Percentiles rank a stretch among this genome's conserved stretches.
phyloP scores from a whole-genome alignment of 2,113 vertebrate species.

The Antechinus stuartii region DNA sequence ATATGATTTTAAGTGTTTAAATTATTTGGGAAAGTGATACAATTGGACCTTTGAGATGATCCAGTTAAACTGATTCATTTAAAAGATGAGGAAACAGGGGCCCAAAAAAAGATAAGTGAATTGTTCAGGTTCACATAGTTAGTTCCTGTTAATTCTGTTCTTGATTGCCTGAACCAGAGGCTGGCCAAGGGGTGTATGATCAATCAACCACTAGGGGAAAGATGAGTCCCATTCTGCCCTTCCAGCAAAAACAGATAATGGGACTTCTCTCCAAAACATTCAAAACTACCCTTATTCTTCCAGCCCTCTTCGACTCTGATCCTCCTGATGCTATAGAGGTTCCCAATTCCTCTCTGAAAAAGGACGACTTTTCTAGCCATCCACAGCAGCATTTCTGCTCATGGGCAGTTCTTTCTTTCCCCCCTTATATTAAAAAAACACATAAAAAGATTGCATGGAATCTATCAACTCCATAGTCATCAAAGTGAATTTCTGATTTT shows the following conservation, averaged over 20 bases:
- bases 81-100: neutral
- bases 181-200: neutral
- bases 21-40: constrained; percentile 12
- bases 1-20: constrained; percentile 42
- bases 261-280: neutral
- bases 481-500: neutral
- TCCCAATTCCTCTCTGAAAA: neutral
- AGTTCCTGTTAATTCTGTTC: neutral
- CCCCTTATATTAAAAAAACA: too few species aligned
- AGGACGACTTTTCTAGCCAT: neutral
- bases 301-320: neutral
- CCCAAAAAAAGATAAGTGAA: neutral
- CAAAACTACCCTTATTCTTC: neutral
- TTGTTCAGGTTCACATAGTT: neutral
- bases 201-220: neutral
- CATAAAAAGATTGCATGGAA: too few species aligned
- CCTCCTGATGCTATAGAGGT: neutral
- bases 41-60: neutral
- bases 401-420: neutral
- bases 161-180: neutral
- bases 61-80: neutral
- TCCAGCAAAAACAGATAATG: neutral
- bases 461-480: too few species aligned
- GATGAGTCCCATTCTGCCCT: neutral
- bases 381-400: neutral